phyloP scores from a whole-genome alignment of 2,113 vertebrate genomes.

The Vireo altiloquus region DNA sequence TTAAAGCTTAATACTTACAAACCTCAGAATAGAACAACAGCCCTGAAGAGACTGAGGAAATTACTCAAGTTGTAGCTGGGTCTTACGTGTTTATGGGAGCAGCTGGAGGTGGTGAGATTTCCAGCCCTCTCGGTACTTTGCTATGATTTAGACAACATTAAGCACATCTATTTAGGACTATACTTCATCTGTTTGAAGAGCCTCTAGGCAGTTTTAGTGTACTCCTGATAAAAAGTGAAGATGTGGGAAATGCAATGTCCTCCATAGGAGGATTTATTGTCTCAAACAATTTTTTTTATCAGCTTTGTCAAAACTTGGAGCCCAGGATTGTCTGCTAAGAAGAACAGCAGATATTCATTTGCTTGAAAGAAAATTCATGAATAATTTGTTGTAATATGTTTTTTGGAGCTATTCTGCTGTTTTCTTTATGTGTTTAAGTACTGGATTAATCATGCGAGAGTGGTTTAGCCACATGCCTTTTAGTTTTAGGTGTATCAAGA shows the following conservation, averaged over 20 bases:
- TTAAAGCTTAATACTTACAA: conserved; percentile 3
- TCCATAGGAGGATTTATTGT: conserved; percentile 37
- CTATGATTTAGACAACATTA: conserved; percentile 64
- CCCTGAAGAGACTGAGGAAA: conserved; percentile 29
- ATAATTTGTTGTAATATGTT: neutral
- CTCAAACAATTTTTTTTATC: conserved; percentile 48
- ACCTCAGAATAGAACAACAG: neutral
- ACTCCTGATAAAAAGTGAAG: conserved; percentile 57
- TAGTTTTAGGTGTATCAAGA: neutral
- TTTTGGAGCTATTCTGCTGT: neutral
- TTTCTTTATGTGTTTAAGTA: neutral
- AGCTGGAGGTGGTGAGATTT: conserved; percentile 41
- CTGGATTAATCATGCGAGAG: neutral
- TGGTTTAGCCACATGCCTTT: neutral
- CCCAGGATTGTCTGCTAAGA: neutral
- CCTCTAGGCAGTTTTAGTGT: conserved; percentile 51
- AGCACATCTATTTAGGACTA: conserved; percentile 34
- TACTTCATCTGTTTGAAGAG: conserved; percentile 50
- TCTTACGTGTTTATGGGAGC: neutral
- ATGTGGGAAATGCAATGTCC: conserved; percentile 30
- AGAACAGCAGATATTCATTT: conserved; percentile 18
- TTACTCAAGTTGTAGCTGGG: neutral
- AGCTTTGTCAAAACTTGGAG: conserved; percentile 36
- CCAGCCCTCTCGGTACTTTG: conserved; percentile 20
- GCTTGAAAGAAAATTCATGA: conserved; percentile 9